These are phyloP conservation scores for Malthinus seriepunctatus DNA, from an alignment of 2,888 invertebrate species.

Conservation along the genomic window DNA sequence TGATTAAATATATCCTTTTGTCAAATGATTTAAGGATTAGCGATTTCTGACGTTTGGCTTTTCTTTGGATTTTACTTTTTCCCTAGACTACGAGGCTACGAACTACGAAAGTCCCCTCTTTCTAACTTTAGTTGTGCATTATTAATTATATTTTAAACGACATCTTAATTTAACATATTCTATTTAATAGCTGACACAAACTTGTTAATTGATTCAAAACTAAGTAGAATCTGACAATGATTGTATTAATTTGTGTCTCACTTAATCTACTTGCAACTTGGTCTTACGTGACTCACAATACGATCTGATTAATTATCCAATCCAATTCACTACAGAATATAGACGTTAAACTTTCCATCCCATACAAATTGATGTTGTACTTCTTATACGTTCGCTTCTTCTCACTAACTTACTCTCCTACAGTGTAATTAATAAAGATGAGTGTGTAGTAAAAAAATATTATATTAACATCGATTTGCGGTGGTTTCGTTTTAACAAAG, in stretches of 20 bases:
- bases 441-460: too few relatives aligned
- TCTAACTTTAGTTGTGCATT: too few relatives aligned
- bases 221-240: not conserved
- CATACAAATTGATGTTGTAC: not conserved
- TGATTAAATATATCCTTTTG: conserved; percentile 15
- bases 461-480: not conserved
- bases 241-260: conserved; percentile 1
- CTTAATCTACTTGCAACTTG: not conserved
- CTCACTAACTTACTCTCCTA: too few relatives aligned
- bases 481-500: conserved; percentile 39
- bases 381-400: not conserved
- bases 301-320: conserved; percentile 1
- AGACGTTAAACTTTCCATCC: conserved; percentile 1
- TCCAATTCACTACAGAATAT: not conserved
- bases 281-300: conserved; percentile 4
- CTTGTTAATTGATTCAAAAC: conserved; percentile 1
- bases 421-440: too few relatives aligned
- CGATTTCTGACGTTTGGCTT: not conserved
- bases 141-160: too few relatives aligned
- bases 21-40: conserved; percentile 5
- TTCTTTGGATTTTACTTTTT: too few relatives aligned
- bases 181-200: too few relatives aligned
- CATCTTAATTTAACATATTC: too few relatives aligned
- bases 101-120: too few relatives aligned
- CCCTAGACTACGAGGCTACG: too few relatives aligned